phyloP scores from a whole-genome alignment of 2,888 invertebrate genomes.

The Machimus rusticus region DNA sequence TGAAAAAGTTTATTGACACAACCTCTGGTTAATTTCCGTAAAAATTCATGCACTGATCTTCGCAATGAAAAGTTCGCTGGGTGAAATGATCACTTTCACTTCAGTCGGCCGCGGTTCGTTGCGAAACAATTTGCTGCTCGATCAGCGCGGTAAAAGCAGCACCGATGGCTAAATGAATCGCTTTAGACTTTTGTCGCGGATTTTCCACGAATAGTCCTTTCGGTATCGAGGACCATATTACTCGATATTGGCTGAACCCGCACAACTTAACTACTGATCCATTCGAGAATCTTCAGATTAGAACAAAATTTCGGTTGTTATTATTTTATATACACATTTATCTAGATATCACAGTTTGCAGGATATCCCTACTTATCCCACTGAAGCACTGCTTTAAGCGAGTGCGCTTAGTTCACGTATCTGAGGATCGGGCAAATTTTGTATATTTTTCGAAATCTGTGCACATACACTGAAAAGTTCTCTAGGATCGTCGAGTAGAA shows the following conservation, averaged over 20 bases:
- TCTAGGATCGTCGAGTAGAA: constrained; percentile 11
- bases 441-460: neutral
- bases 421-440: neutral
- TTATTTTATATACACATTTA: constrained; percentile 15
- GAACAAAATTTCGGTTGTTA: constrained; percentile 4
- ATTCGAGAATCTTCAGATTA: neutral
- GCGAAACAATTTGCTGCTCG: constrained; percentile 18
- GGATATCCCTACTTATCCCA: neutral
- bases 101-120: constrained; percentile 13
- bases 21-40: neutral
- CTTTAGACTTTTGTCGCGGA: neutral
- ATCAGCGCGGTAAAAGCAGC: neutral
- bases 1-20: neutral
- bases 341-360: neutral
- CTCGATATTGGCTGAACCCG: constrained; percentile 1
- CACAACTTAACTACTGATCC: constrained; percentile 24
- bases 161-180: neutral
- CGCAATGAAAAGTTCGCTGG: neutral
- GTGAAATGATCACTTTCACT: constrained; percentile 40
- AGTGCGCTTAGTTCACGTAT: neutral
- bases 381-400: neutral
- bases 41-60: neutral
- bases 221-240: neutral
- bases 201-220: neutral
- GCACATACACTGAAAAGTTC: constrained; percentile 1